phyloP scores from a whole-genome alignment of 2,113 vertebrate species.

The Lucifuga dentata region DNA sequence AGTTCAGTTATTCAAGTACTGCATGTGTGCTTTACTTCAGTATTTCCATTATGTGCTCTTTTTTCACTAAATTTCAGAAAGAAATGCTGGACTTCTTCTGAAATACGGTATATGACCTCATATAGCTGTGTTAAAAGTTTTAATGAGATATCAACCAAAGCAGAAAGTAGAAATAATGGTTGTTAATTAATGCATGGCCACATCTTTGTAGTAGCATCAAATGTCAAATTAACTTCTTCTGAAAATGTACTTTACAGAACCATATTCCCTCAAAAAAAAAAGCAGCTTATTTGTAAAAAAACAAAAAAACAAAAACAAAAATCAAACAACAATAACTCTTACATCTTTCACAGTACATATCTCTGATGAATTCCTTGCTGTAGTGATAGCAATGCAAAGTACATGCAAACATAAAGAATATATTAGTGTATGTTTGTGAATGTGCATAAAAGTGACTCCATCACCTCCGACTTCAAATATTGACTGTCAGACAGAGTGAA shows the following conservation, averaged over 20 bases:
- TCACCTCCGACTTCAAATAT: slow-evolving; percentile 54
- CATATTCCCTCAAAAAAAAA: background rate
- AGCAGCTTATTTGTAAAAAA: background rate
- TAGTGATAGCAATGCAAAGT: background rate
- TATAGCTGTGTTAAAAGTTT: too few species aligned
- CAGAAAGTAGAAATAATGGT: background rate
- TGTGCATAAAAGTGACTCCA: slow-evolving; percentile 11
- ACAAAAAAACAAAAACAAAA: too few species aligned
- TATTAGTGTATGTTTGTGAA: slow-evolving; percentile 25
- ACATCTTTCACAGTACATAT: background rate
- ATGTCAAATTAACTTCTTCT: too few species aligned
- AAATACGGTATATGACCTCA: too few species aligned
- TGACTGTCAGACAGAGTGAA: slow-evolving; percentile 62
- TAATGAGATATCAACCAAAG: slow-evolving; percentile 43
- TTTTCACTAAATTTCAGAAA: too few species aligned
- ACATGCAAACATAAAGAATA: slow-evolving; percentile 26
- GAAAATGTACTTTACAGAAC: too few species aligned
- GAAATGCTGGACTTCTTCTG: too few species aligned
- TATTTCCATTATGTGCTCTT: too few species aligned
- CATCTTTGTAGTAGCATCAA: slow-evolving; percentile 12
- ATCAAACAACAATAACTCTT: background rate
- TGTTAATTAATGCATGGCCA: slow-evolving; percentile 1
- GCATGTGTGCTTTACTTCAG: too few species aligned
- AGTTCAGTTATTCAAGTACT: too few species aligned
- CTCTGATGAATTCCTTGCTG: background rate